phyloP scores from a whole-genome alignment of 30 jellyfish, hydroid and myxozoan species.

The Turritopsis dohrnii region DNA sequence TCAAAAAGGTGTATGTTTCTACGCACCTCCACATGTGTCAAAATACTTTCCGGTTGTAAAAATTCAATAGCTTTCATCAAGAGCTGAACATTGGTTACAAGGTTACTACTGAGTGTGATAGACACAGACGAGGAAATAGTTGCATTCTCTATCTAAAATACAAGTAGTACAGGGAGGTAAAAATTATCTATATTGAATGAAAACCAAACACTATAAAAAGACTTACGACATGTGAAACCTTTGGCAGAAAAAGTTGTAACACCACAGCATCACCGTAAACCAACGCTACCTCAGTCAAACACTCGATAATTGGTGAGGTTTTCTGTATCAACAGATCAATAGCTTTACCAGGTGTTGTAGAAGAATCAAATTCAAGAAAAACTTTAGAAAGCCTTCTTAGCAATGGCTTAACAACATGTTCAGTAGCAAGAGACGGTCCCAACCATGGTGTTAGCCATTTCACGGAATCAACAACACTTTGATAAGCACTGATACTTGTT shows the following conservation, averaged over 20 bases:
- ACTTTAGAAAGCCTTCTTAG: conserved; percentile 17
- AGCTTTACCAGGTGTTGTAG: neutral
- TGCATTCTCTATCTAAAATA: conserved; percentile 46
- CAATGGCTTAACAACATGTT: conserved; percentile 41
- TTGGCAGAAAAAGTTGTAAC: conserved; percentile 47
- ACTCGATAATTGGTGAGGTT: conserved; percentile 66
- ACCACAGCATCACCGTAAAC: conserved; percentile 72
- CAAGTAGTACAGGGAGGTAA: neutral
- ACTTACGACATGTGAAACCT: conserved; percentile 57
- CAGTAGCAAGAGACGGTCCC: conserved; percentile 75
- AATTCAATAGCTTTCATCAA: conserved; percentile 36
- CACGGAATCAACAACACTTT: conserved; percentile 34
- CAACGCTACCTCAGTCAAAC: conserved; percentile 63
- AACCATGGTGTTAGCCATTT: conserved; percentile 88
- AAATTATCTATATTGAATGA: too few relatives aligned
- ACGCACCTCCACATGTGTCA: conserved; percentile 52
- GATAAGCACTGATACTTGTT: neutral
- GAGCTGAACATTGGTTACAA: conserved; percentile 43
- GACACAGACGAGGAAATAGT: conserved; percentile 43
- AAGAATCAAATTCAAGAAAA: neutral
- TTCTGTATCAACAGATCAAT: conserved; percentile 47
- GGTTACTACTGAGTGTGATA: conserved; percentile 49
- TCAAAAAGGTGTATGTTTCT: neutral
- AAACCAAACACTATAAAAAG: too few relatives aligned
- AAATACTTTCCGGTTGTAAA: conserved; percentile 36